Percentiles rank a stretch among this genome's conserved stretches.
Evolutionary conservation across 2,797 vertebrate genomes (phyloP).

Genomic region (Helostoma temminkii): DNA sequence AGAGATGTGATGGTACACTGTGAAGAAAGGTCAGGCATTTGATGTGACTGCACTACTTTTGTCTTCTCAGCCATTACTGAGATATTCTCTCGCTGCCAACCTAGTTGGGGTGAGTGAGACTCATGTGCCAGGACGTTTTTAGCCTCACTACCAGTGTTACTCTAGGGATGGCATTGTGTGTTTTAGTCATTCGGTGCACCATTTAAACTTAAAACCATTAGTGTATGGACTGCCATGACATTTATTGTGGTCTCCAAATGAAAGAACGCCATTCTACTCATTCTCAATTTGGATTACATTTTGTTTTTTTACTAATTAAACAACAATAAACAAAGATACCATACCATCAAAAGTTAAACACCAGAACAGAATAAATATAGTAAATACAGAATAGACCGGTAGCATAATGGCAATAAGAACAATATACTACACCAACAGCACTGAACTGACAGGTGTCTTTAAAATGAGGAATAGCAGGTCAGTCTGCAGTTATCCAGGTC

Average conservation of each 20-base stretch:
- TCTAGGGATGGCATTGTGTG: not conserved
- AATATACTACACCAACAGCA: no score
- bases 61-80: not conserved
- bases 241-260: not conserved
- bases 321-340: no score
- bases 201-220: not conserved
- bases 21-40: not conserved
- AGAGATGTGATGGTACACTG: not conserved
- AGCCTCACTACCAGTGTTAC: not conserved
- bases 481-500: no score
- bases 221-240: not conserved
- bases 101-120: not conserved
- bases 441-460: no score
- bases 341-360: no score
- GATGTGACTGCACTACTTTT: constrained; percentile 10
- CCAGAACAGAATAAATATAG: no score
- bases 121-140: not conserved
- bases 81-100: not conserved
- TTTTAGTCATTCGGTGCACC: not conserved
- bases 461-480: no score
- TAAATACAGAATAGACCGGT: no score
- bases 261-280: not conserved
- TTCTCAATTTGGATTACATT: not conserved
- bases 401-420: no score
- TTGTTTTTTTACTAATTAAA: not conserved